Conservation (phyloP, 2,113 vertebrate species). For the Oncorhynchus kisutch region DNA sequence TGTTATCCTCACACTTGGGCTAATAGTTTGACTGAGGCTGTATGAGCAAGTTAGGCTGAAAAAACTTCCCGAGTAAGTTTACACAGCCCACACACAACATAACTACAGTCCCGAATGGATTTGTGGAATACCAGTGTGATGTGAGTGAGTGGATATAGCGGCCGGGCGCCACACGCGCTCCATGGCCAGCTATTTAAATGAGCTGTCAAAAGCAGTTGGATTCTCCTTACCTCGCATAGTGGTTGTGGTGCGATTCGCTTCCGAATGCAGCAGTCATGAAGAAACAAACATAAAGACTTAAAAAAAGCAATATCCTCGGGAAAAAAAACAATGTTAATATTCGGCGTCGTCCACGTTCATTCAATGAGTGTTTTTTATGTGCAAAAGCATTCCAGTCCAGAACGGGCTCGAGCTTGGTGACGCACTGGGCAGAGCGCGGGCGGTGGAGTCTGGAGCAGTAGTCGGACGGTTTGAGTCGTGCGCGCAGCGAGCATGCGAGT, state of each 20-base stretch:
- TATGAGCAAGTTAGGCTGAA: too few relatives aligned
- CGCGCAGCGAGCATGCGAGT: conserved; percentile 77
- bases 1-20: too few relatives aligned
- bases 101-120: too few relatives aligned
- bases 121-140: background rate
- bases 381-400: conserved; percentile 72
- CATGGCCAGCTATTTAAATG: conserved; percentile 23
- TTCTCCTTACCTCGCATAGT: conserved; percentile 93
- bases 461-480: conserved; percentile 60
- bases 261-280: conserved; percentile 93
- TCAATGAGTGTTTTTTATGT: conserved; percentile 55
- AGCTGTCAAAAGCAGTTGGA: conserved; percentile 45
- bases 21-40: too few relatives aligned
- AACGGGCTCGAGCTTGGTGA: conserved; percentile 22
- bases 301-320: conserved; percentile 63
- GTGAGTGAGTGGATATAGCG: background rate
- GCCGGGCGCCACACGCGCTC: background rate
- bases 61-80: too few relatives aligned
- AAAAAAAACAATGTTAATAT: conserved; percentile 47
- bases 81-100: too few relatives aligned
- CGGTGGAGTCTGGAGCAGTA: conserved; percentile 45
- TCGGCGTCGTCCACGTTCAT: conserved; percentile 54
- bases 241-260: conserved; percentile 80
- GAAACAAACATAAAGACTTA: conserved; percentile 77
- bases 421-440: conserved; percentile 37